phyloP scores from a whole-genome alignment of 2,888 invertebrate species.

The Marasmarcha lunaedactyla region DNA sequence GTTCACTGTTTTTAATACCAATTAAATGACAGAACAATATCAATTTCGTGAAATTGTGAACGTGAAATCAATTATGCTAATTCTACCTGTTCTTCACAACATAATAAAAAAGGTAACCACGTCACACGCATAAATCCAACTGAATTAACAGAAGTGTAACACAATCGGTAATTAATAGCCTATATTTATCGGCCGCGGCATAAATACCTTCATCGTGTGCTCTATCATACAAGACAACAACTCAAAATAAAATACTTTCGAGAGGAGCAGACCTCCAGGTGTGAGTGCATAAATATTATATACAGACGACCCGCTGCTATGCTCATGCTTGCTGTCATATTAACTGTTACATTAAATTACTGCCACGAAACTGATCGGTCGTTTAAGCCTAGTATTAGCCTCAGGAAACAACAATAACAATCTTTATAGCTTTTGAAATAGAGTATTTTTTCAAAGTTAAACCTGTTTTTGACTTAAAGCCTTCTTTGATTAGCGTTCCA shows the following conservation, averaged over 20 bases:
- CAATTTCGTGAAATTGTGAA: too few relatives aligned
- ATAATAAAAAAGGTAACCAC: too few relatives aligned
- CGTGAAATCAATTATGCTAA: too few relatives aligned
- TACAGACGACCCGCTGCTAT: conserved; percentile 63
- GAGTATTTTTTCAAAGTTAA: background rate
- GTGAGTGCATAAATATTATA: conserved; percentile 67
- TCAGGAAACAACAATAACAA: conserved; percentile 19
- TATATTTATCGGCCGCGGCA: conserved; percentile 54
- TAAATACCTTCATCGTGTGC: conserved; percentile 50
- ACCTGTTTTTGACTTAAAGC: background rate
- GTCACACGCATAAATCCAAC: conserved; percentile 40
- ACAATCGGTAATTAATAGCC: conserved; percentile 63
- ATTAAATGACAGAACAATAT: too few relatives aligned
- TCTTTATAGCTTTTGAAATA: conserved; percentile 8
- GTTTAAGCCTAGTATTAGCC: conserved; percentile 44
- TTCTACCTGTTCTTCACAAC: too few relatives aligned
- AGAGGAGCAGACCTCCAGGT: conserved; percentile 60
- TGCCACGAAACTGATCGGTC: conserved; percentile 50
- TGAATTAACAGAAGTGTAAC: conserved; percentile 60
- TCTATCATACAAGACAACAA: conserved; percentile 53
- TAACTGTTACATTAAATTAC: conserved; percentile 71
- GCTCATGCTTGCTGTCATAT: conserved; percentile 68
- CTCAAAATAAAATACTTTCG: conserved; percentile 53
- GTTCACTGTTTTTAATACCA: too few relatives aligned
- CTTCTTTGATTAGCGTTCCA: conserved; percentile 7